Conservation (phyloP, 2,797 vertebrate genomes). For the Heteromormyrus szaboi region DNA sequence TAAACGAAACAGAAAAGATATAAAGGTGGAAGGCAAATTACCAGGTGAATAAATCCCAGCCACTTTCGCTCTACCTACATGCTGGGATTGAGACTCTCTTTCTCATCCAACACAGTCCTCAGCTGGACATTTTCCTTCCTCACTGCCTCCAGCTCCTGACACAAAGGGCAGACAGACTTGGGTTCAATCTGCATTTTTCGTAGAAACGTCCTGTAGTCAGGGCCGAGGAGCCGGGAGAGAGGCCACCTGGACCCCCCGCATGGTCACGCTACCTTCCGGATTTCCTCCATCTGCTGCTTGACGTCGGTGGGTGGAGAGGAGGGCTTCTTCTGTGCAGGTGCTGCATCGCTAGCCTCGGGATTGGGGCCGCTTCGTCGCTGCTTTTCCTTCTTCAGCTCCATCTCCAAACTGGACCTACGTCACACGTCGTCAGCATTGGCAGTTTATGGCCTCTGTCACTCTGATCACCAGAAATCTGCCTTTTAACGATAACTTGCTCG, state of each 20-base stretch:
- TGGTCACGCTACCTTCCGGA: conserved; percentile 49
- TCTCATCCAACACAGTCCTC: conserved; percentile 49
- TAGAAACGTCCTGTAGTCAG: not conserved
- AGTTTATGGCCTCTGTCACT: not conserved
- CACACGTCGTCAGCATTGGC: not conserved
- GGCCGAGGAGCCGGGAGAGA: not conserved
- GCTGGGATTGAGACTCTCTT: conserved; percentile 57
- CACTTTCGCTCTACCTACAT: conserved; percentile 44
- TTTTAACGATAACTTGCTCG: not conserved
- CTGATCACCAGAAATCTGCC: not conserved
- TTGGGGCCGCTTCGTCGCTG: conserved; percentile 47
- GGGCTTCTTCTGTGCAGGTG: conserved; percentile 41
- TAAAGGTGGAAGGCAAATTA: not conserved
- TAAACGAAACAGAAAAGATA: conserved; percentile 3
- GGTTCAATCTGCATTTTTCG: not conserved
- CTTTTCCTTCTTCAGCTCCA: conserved; percentile 70
- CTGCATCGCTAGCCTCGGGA: not conserved
- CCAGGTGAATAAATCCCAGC: not conserved
- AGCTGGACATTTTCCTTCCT: conserved; percentile 59
- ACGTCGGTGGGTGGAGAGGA: conserved; percentile 41
- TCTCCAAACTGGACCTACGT: conserved; percentile 68
- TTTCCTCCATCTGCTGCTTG: conserved; percentile 47
- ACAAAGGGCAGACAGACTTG: not conserved
- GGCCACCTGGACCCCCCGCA: not conserved
- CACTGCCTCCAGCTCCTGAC: conserved; percentile 46